Base-by-base conservation (phyloP, 1,140 invertebrate species). In the Diachasma alloeum region DNA sequence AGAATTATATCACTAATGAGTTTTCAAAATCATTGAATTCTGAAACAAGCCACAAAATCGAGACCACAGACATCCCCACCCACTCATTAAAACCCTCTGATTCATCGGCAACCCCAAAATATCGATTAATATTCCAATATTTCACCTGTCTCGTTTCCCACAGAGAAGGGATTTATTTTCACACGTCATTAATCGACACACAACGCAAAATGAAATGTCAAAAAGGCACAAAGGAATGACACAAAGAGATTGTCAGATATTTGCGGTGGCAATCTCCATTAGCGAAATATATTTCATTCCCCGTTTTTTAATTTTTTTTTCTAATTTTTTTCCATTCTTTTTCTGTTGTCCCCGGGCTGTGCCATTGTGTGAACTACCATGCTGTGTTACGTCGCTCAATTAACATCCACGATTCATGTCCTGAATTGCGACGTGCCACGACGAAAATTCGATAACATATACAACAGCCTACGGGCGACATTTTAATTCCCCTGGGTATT, bases 231-330 rank as follows among this genome's bases (percentile, higher is more conserved):
- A 24, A 26, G 13, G 24, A 15, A 26, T 63, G 59, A 63, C 24
- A 75, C 74, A 66, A 39, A 42, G 37, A 39, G 56, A 39, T 37
- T 74, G 39, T 63, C 39, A 74, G 67, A 63, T 66, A 69, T 75
- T 75, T 67, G 67, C 67, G 44, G 66, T 69, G 44, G 74, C 74
- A 69, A 75, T 75, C 66, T 69, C 74, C 74, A 75, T 75, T 69
- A 69, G 63, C 31, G 22, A 53, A 69, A 63, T 63, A 36, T 75
- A 75, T 75, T 75, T 53, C 36, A 75, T 69, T 42, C 44, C 56
- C n/a, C 22, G n/a, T 67, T 63, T 48, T 72, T 24, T 42, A n/a
- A 48, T 56, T 24, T 63, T 63, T 37, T 63, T 63, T 24, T 37
- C 9, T 73, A 31, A 31, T 31, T 73, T 39, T 59, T 10, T 17